Conservation (phyloP, 2,888 invertebrate genomes). For the Sminthurides aquaticus region DNA sequence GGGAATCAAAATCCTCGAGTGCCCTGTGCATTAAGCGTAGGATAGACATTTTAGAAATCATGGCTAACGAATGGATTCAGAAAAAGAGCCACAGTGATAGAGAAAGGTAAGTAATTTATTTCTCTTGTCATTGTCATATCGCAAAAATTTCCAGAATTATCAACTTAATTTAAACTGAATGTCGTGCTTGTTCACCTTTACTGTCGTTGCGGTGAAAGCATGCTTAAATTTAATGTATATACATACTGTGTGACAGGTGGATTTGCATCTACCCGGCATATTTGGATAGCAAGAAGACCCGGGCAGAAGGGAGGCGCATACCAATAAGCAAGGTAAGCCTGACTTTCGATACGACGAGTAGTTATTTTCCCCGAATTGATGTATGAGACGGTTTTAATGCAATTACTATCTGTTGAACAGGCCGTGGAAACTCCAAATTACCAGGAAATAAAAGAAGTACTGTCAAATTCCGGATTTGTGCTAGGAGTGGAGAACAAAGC, state of each 20-base stretch:
- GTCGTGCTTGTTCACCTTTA: too few relatives aligned
- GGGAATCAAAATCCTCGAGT: too few relatives aligned
- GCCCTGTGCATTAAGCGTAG: too few relatives aligned
- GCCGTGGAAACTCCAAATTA: constrained; percentile 93
- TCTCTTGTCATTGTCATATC: too few relatives aligned
- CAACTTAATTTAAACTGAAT: too few relatives aligned
- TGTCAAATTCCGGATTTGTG: constrained; percentile 71
- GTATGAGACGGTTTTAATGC: not conserved
- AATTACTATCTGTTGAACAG: constrained; percentile 44
- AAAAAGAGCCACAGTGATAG: constrained; percentile 72
- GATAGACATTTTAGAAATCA: too few relatives aligned
- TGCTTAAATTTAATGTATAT: too few relatives aligned
- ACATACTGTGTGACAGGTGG: constrained; percentile 61
- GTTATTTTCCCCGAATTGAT: not conserved
- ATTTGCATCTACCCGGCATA: constrained; percentile 95
- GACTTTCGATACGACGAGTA: not conserved
- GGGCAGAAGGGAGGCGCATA: constrained; percentile 79
- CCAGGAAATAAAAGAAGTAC: constrained; percentile 88
- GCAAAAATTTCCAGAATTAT: too few relatives aligned
- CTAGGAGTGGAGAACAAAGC: constrained; percentile 88
- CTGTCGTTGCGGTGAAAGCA: too few relatives aligned
- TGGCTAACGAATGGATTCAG: constrained; percentile 49
- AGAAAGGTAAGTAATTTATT: constrained; percentile 55
- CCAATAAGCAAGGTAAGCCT: constrained; percentile 60
- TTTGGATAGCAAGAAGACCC: constrained; percentile 83